Evolutionary conservation across 1,140 invertebrate genomes (phyloP), one percentile per base, ranked within the genome.

Genomic region (Panagrolaimus sp.): DNA sequence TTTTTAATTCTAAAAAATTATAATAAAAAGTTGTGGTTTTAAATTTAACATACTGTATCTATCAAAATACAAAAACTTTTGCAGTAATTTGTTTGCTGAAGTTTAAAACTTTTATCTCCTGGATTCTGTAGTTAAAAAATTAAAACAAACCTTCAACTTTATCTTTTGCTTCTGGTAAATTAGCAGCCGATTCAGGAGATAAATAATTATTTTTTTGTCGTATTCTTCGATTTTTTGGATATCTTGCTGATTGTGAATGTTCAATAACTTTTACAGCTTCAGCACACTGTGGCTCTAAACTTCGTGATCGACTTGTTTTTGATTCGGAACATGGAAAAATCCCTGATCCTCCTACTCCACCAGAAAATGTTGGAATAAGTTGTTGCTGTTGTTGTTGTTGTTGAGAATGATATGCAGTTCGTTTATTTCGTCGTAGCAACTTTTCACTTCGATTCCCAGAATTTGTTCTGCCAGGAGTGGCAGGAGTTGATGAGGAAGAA

Each of bases 361-460:
- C 31, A 38, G 7, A 23, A 25, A 16, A 20, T 57, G 51, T 9
- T 11, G n/a, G 11, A 27, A 57, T 57, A 11, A 20, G 51, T n/a
- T 4, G 51, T 27, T 27, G 20, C 51, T 13, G 51, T 57, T 4
- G 51, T 27, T 27, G 20, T 16, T 13, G 51, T 57, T 57, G 51
- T 20, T 27, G 16, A 16, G 31, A 2, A 7, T 38, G 31, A 38
- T 38, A 25, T 14, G 51, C 51, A 16, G 20, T 25, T 23, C 51
- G 51, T 57, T 57, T 57, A 57, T 57, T 57, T 20, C 51, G 51
- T 57, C 51, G 11, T 9, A 57, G 51, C 20, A 57, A 27, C 20
- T 57, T 57, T 20, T 57, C 51, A 20, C 27, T 27, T 38, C 31
- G 31, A 38, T 38, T 38, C 31, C 31, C 31, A 2, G 31, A 38